These are phyloP conservation scores for Pegea sp. DNA, from an alignment of 23 tunicate species.

Conservation along the genomic window DNA sequence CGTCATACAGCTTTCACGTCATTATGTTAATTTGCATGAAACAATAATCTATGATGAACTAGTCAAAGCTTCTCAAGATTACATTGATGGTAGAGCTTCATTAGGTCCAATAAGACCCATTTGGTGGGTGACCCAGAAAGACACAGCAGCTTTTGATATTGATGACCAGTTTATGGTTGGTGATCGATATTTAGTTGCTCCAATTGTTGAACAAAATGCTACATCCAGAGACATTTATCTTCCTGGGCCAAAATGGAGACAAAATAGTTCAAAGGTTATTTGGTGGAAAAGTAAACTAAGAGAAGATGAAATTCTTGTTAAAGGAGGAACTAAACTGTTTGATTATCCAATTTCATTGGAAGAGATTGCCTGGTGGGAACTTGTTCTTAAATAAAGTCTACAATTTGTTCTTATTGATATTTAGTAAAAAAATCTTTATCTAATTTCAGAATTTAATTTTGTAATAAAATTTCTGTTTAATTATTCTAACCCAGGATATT, in stretches of 20 bases:
- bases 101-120: conserved; percentile 73
- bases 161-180: conserved; percentile 79
- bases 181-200: conserved; percentile 65
- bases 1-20: conserved; percentile 14
- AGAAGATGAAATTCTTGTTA: conserved; percentile 2
- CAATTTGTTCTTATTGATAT: too few relatives aligned
- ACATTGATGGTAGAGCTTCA: conserved; percentile 14
- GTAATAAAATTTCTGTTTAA: too few relatives aligned
- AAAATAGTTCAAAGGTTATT: conserved; percentile 14
- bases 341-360: conserved; percentile 34
- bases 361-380: conserved; percentile 80
- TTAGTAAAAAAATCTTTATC: too few relatives aligned
- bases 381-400: conserved; percentile 1
- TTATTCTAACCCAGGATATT: too few relatives aligned
- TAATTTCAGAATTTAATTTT: too few relatives aligned
- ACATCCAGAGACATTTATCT: conserved; percentile 55
- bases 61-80: conserved; percentile 10
- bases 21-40: conserved; percentile 43
- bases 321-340: conserved; percentile 23
- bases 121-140: conserved; percentile 54
- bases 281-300: conserved; percentile 41
- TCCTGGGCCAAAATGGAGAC: conserved; percentile 39
- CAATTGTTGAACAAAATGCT: conserved; percentile 40
- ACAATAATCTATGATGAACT: conserved; percentile 42
- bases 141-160: conserved; percentile 16